Base-by-base conservation (phyloP, 2,888 invertebrate species). In the Drosophila subquinaria region DNA sequence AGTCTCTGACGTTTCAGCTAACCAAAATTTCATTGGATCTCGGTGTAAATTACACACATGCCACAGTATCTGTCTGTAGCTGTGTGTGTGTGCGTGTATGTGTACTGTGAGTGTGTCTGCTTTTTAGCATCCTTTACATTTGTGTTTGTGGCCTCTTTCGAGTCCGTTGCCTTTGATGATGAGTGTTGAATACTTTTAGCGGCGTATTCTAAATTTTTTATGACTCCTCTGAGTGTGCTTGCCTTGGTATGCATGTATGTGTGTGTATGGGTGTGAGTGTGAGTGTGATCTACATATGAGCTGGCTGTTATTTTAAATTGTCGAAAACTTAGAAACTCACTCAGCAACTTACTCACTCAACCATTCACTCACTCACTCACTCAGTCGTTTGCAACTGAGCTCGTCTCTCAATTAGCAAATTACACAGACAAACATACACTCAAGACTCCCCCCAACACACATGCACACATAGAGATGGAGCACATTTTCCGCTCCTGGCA, bases 321-420 rank as follows among this genome's bases (percentile, higher is more conserved):
- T 63, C 62, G 33, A 43, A 11, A 30, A 8, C 8, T 30, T 8
- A 30, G 30, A 8, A 56, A 69, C 62, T 53, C 81, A 77, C 69
- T 77, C 81, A 63, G 48, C 57, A 59, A 15, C 53, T 40, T 45
- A 36, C 56, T 56, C 40, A 27, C 53, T 38, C 27, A 27, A 11
- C 3, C 40, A 20, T 43, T 17, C 36, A 48, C 56, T 13, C 4
- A 20, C 15, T n/a, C 13, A 23, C 15, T 48, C 38, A 50, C 55
- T 52, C 42, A 27, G 9, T 51, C n/a, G 20, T 36, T 40, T 55
- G 45, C 51, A 36, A 30, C 65, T 78, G 66, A 40, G 52, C 63
- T 51, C 51, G 75, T 65, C 83, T 84, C 89, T 90, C 90, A 82
- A 82, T 90, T 90, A 88, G 76, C 81, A 88, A 85, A 89, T 87